Percentiles rank a stretch among this genome's conserved stretches.
These are phyloP conservation scores for Mythimna loreyi DNA, from an alignment of 2,888 invertebrate species.

Conservation along the genomic window DNA sequence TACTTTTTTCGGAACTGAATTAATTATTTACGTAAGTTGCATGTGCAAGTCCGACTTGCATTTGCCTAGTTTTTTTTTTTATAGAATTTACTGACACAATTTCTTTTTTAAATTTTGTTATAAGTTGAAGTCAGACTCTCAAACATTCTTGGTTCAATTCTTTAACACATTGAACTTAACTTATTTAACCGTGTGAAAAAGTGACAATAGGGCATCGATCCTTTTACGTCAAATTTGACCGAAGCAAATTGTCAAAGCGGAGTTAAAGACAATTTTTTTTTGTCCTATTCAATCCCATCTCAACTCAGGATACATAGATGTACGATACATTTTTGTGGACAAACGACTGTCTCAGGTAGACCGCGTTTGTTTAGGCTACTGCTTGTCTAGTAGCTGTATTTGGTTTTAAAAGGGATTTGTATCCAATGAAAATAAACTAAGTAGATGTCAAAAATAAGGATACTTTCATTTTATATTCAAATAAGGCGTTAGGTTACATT, in stretches of 20 bases:
- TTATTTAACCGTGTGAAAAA: conserved; percentile 36
- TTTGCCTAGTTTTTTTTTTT: too few relatives aligned
- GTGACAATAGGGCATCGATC: conserved; percentile 37
- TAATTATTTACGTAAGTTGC: too few relatives aligned
- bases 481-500: background rate
- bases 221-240: conserved; percentile 54
- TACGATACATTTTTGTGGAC: conserved; percentile 40
- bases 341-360: conserved; percentile 35
- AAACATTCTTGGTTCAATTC: background rate
- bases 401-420: conserved; percentile 23
- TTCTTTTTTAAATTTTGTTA: too few relatives aligned
- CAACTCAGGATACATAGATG: conserved; percentile 51
- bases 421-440: conserved; percentile 36
- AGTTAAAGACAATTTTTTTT: conserved; percentile 48
- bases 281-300: conserved; percentile 42
- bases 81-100: too few relatives aligned
- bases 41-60: too few relatives aligned
- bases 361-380: conserved; percentile 20
- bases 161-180: conserved; percentile 6
- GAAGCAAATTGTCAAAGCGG: conserved; percentile 58
- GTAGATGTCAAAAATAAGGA: background rate
- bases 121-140: background rate
- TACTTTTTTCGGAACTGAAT: too few relatives aligned
- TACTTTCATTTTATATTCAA: conserved; percentile 13
- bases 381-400: conserved; percentile 20